These are phyloP conservation scores for Meiosimyza decipiens DNA, from an alignment of 2,888 invertebrate species.

Conservation along the genomic window DNA sequence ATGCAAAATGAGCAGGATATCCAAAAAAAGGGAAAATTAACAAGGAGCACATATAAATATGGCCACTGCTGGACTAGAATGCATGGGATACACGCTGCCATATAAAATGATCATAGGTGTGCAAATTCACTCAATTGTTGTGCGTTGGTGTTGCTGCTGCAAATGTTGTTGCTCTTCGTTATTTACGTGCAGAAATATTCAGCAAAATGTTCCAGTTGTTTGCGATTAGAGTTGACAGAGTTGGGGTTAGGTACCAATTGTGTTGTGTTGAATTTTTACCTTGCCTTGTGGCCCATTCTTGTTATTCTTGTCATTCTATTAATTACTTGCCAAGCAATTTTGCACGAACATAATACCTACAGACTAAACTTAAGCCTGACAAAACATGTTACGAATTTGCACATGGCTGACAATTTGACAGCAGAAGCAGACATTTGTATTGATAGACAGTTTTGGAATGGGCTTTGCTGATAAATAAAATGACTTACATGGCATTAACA, in stretches of 20 bases:
- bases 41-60: no score
- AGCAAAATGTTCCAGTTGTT: constrained; percentile 1
- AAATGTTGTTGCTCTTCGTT: neutral
- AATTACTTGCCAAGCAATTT: constrained; percentile 27
- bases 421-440: neutral
- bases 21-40: no score
- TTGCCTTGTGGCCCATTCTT: neutral
- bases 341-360: constrained; percentile 8
- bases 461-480: no score
- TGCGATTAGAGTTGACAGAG: neutral
- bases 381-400: neutral
- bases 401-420: constrained; percentile 18
- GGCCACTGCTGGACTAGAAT: no score
- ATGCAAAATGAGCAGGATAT: no score
- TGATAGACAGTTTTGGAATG: no score
- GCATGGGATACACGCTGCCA: neutral
- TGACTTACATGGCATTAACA: no score
- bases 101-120: neutral
- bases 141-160: neutral
- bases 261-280: neutral
- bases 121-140: constrained; percentile 22
- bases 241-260: neutral
- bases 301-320: neutral
- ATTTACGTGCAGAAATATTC: neutral
- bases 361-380: neutral